Base-by-base conservation (phyloP, 2,888 invertebrate genomes). In the Leptinotarsa tumamoca region DNA sequence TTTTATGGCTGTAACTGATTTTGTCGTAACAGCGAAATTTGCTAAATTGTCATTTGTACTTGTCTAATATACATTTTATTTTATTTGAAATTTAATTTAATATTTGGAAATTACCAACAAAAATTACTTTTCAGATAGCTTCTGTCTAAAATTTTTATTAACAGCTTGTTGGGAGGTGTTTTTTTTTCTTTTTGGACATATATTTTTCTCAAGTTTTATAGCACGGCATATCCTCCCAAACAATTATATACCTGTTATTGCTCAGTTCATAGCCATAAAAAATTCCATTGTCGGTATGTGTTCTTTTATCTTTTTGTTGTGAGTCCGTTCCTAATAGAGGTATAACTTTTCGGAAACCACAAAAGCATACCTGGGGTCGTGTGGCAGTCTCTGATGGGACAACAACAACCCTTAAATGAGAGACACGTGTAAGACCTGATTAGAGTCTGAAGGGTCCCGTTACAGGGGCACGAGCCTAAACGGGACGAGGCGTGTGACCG, bases 361-460 rank as follows among this genome's bases (percentile, higher is more conserved):
- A 63, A 63, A 63, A 33, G 15, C 63, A 27, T 70, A 70, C 69
- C 69, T 70, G 27, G 0, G 70, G 18, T 70, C 70, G 70, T 56
- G 70, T 70, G 70, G 49, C 70, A 61, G 50, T 50, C 58, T 49
- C 23, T 58, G 27, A 70, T 50, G 70, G 70, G 70, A 70, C 69
- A 69, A 33, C 49, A 58, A 49, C 70, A 70, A 70, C 70, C 70
- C 70, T 61, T 33, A 18, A 15, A 61, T 70, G 43, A 49, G 21
- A 49, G 50, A 23, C 70, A 58, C 58, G 70, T 61, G 58, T 70
- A 70, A 70, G 70, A 50, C 43, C 33, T n/a, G 63, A 63, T 63
- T 17, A 33, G 58, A 23, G 21, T 58, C 4, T 14, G 23, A 27
- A 63, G 63, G 27, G 63, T 43, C 63, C 63, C 58, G 58, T 58